Percentiles rank a stretch among this genome's conserved stretches.
Conservation (phyloP, 2,888 invertebrate species). For the Scrobipalpa costella region DNA sequence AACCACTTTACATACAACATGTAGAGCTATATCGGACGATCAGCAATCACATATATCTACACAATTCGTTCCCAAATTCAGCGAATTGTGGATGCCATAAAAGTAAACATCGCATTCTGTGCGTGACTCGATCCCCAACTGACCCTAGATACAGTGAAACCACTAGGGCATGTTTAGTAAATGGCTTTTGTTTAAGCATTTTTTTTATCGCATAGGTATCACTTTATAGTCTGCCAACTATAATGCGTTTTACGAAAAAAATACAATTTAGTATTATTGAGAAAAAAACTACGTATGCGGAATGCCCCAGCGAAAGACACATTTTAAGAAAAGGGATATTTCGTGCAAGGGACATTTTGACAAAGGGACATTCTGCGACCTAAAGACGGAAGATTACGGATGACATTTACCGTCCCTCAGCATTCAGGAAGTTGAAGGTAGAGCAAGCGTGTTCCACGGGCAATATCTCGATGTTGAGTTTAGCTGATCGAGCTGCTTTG, state of each 20-base stretch:
- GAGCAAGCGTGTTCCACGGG: conserved; percentile 92
- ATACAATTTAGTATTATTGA: too few relatives aligned
- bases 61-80: conserved; percentile 50
- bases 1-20: background rate
- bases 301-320: too few relatives aligned
- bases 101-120: conserved; percentile 51
- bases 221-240: too few relatives aligned
- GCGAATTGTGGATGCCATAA: conserved; percentile 47
- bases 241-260: too few relatives aligned
- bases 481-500: conserved; percentile 43
- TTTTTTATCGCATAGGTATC: too few relatives aligned
- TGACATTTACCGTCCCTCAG: conserved; percentile 84
- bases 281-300: too few relatives aligned
- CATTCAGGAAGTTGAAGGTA: conserved; percentile 95
- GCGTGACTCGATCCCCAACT: conserved; percentile 54
- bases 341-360: too few relatives aligned
- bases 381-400: too few relatives aligned
- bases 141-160: conserved; percentile 38
- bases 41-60: conserved; percentile 47
- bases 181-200: too few relatives aligned
- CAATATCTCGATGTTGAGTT: conserved; percentile 88
- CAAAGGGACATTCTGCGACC: too few relatives aligned
- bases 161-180: too few relatives aligned
- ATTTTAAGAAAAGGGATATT: too few relatives aligned
- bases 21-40: conserved; percentile 17